Evolutionary conservation across 2,113 vertebrate species (phyloP), one percentile per base, ranked within the genome.

Genomic region (Meles meles): DNA sequence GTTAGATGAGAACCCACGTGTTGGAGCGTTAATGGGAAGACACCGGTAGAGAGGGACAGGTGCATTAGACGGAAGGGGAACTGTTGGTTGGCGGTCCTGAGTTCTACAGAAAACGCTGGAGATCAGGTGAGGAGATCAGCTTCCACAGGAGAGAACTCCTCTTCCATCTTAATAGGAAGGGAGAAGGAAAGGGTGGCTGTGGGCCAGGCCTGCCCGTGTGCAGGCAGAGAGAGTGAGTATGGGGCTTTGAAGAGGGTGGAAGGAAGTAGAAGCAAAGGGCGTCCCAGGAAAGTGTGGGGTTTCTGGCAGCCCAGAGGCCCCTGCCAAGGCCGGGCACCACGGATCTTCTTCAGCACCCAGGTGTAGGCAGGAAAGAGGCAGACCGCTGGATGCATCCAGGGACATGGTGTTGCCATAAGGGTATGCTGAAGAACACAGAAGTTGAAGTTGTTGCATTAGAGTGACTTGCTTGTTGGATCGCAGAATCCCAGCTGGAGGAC

Each of bases 41-140:
- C 2, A 23, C 49, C 37, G 13, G 6, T 47, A 4, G 34, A 23
- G 39, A 39, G 9, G 37, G 25, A 31, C 9, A 12, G 0, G 12
- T 2, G 4, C 37, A 21, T 3, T 3, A 3, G 6, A 21, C 8
- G 1, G 10, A 39, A 83, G 14, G 52, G 39, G 7, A 18, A 25
- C 10, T 7, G 34, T 18, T 25, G 7, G 39, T 25, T 44, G 61
- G 42, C 2, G 8, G 55, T 79, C 34, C 6, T 0, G 49, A 23
- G n/a, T 42, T 52, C 67, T 61, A 13, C 5, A 3, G 52, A 37
- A 44, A 21, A 37, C 63, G 29, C 47, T 7, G 1, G 37, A 17
- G 31, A 42, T 6, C 59, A 80, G 49, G 7, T 21, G 49, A 61
- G 63, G 49, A 57, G 29, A 79, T 55, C 17, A 21, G 34, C 47